Evolutionary conservation across 2,888 invertebrate genomes (phyloP).

Genomic region (Dryadula phaetusa): DNA sequence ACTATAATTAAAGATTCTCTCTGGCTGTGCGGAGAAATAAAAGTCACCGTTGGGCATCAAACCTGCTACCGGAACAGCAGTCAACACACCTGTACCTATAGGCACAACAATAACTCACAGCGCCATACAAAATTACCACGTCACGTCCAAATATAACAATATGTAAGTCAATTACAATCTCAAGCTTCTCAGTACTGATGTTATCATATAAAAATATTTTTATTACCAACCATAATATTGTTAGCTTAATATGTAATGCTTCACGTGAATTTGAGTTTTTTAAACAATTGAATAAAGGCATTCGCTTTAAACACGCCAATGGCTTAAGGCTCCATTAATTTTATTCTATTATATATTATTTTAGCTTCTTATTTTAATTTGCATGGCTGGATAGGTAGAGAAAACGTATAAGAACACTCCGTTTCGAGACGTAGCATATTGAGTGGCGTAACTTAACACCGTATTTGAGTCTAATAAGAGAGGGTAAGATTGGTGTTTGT

Average conservation of each 20-base stretch:
- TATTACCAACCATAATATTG: conserved; percentile 28
- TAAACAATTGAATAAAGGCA: conserved; percentile 46
- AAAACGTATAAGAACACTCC: background rate
- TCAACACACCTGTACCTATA: background rate
- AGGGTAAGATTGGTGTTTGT: too few species aligned
- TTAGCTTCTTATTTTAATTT: background rate
- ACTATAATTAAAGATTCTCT: too few species aligned
- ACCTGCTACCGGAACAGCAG: background rate
- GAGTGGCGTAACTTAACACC: too few species aligned
- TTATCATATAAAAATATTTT: conserved; percentile 40
- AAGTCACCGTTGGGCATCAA: background rate
- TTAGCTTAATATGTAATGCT: conserved; percentile 34
- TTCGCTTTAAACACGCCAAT: conserved; percentile 40
- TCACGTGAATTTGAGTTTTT: conserved; percentile 41
- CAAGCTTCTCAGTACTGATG: conserved; percentile 41
- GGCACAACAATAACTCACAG: background rate
- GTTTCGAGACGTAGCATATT: too few species aligned
- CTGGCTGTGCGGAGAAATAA: too few species aligned
- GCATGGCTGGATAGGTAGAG: background rate
- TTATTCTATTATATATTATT: background rate
- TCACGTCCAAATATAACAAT: conserved; percentile 27
- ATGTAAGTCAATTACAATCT: conserved; percentile 40
- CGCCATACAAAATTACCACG: conserved; percentile 3
- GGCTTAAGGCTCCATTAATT: conserved; percentile 35
- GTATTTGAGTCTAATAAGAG: too few species aligned